Evolutionary conservation across 1,140 invertebrate species (phyloP).

Genomic region (Zeugodacus cucurbitae): DNA sequence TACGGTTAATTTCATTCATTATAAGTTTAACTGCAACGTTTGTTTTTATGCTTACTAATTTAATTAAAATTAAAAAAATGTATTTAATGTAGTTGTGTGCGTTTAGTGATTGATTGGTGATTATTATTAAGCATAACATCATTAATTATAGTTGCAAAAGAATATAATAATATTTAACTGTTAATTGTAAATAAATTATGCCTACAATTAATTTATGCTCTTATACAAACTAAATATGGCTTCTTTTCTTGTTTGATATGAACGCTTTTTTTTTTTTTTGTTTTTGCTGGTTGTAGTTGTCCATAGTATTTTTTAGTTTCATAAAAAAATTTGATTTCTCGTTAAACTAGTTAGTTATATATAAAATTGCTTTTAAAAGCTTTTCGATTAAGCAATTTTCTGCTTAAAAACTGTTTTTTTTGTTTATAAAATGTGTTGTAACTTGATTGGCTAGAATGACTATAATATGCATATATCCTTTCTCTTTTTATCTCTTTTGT

Average conservation of each 20-base stretch:
- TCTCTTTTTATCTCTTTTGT: no score
- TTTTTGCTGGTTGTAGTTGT: not conserved
- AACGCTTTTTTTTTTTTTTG: not conserved
- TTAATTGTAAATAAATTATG: conserved; percentile 18
- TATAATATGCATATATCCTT: not conserved
- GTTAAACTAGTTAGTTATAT: not conserved
- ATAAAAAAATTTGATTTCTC: not conserved
- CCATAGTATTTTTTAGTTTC: not conserved
- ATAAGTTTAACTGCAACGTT: not conserved
- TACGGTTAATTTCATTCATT: not conserved
- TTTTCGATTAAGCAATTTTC: not conserved
- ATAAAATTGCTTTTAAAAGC: not conserved
- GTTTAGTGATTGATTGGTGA: not conserved
- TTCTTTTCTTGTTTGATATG: not conserved
- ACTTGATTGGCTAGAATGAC: not conserved
- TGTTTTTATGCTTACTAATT: not conserved
- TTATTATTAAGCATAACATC: not conserved
- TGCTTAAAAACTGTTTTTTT: no score
- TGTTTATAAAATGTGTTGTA: not conserved
- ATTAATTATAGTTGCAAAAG: not conserved
- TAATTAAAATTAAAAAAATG: not conserved
- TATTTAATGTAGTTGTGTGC: not conserved
- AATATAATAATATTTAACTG: not conserved
- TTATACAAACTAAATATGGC: conserved; percentile 23
- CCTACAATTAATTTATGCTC: conserved; percentile 1